phyloP scores from a whole-genome alignment of 2,113 vertebrate genomes.

The Oreochromis tanganicae region DNA sequence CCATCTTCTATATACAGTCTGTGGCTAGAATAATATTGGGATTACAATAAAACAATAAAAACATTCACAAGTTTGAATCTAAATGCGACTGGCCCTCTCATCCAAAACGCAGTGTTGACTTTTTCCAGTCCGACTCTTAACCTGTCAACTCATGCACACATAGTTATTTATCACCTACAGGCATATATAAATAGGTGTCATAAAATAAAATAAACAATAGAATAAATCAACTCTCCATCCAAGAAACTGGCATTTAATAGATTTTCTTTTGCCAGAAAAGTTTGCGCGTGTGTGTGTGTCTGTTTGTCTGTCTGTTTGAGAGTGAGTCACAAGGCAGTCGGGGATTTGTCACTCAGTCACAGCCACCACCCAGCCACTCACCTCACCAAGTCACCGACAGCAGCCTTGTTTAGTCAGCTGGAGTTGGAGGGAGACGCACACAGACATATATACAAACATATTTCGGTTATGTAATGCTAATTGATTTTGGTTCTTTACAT shows the following conservation, averaged over 20 bases:
- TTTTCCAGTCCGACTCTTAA: neutral
- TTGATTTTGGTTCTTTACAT: constrained; percentile 15
- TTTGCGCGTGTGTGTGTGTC: neutral
- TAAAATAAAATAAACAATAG: neutral
- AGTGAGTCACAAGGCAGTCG: constrained; percentile 23
- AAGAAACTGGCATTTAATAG: neutral
- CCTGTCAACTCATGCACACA: neutral
- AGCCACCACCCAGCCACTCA: constrained; percentile 33
- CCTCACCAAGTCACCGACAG: neutral
- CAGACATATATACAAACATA: constrained; percentile 8
- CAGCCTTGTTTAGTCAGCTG: constrained; percentile 37
- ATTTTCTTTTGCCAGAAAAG: neutral
- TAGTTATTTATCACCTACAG: neutral
- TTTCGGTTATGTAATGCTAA: constrained; percentile 14
- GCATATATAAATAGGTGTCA: neutral
- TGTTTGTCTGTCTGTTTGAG: neutral
- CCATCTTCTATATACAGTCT: neutral
- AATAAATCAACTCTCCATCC: neutral
- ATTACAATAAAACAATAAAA: neutral
- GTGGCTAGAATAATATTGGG: neutral
- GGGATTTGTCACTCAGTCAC: constrained; percentile 42
- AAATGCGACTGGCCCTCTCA: neutral
- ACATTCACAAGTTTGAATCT: neutral
- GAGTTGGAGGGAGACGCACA: neutral
- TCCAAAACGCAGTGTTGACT: neutral